Conservation (phyloP, 2,888 invertebrate genomes). For the Cyclophora punctaria region DNA sequence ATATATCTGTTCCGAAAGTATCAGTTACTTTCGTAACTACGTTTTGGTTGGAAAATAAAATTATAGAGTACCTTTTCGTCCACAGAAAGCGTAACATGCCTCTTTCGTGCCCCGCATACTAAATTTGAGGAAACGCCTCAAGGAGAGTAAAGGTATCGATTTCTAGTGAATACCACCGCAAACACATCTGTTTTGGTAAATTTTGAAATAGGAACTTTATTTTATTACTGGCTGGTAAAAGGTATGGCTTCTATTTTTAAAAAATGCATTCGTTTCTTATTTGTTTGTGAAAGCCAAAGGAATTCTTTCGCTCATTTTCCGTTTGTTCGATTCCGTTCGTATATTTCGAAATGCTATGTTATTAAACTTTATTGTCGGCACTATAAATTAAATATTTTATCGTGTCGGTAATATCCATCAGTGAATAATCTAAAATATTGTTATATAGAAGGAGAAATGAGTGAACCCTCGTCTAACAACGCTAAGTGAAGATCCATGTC, state of each 20-base stretch:
- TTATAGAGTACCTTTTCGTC: slow-evolving; percentile 71
- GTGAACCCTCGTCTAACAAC: too few relatives aligned
- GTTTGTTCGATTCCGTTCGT: too few relatives aligned
- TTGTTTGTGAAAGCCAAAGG: too few relatives aligned
- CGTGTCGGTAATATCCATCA: too few relatives aligned
- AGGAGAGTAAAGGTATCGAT: slow-evolving; percentile 48
- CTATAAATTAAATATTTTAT: too few relatives aligned
- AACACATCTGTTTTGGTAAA: slow-evolving; percentile 31
- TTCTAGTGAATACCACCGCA: slow-evolving; percentile 40
- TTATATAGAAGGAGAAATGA: too few relatives aligned
- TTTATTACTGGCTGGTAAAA: slow-evolving; percentile 3
- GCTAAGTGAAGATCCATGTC: slow-evolving; percentile 46
- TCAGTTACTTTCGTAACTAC: slow-evolving; percentile 66
- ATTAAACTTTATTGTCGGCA: too few relatives aligned
- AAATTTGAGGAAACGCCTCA: slow-evolving; percentile 34
- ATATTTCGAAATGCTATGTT: too few relatives aligned
- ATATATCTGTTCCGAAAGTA: slow-evolving; percentile 38
- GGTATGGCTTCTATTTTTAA: too few relatives aligned
- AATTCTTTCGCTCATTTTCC: too few relatives aligned
- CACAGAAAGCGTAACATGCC: slow-evolving; percentile 64
- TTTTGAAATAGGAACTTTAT: slow-evolving; percentile 17
- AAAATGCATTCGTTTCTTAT: too few relatives aligned
- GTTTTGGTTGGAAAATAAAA: slow-evolving; percentile 72
- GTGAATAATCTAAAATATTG: too few relatives aligned
- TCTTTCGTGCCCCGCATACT: slow-evolving; percentile 53